Base-by-base conservation (phyloP, 2,113 vertebrate genomes). In the Talpa occidentalis region DNA sequence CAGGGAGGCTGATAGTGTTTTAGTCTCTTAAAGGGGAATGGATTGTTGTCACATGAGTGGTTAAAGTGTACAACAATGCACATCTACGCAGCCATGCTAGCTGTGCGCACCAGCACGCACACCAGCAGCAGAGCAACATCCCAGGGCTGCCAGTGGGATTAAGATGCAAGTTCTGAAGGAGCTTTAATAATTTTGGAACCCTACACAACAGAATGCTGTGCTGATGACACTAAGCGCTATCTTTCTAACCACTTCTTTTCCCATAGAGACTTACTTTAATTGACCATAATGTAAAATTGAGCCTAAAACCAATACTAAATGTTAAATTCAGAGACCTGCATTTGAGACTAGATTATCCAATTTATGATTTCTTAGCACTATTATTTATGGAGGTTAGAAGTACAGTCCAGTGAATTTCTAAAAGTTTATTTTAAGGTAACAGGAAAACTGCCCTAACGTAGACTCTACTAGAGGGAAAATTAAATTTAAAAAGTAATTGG, bases 341-440 rank as follows among this genome's bases (percentile, higher is more conserved):
- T 12, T 66, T 86, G 47, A 88, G 28, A 73, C 52, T 56, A 84
- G 79, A 80, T 40, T 80, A 67, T 28, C 9, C 7, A 10, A n/a
- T 21, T 66, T 76, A 10, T 47, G 81, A 74, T 47, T n/a, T 80
- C 64, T 37, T 74, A 59, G 47, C 66, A 59, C 81, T 40, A 52
- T 52, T 69, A 42, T 70, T 49, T 69, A 54, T 24, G 49, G 8
- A 66, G 30, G 67, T 88, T 66, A 78, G 59, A 94, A 66, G 40
- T 81, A 26, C 88, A 90, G 11, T 62, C 40, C 66, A 78, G 16
- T 67, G 62, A 88, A 81, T 94, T 88, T 44, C 47, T 28, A 77
- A n/a, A 84, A 59, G 82, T 19, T 91, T 88, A 88, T 56, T 89
- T 93, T 88, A 94, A 15, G 35, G 56, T 66, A 85, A 77, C 12